A percentile compares a stretch with the other conserved stretches of the same genome.
These are phyloP conservation scores for Mantis religiosa DNA, from an alignment of 2,888 invertebrate genomes.

Conservation along the genomic window DNA sequence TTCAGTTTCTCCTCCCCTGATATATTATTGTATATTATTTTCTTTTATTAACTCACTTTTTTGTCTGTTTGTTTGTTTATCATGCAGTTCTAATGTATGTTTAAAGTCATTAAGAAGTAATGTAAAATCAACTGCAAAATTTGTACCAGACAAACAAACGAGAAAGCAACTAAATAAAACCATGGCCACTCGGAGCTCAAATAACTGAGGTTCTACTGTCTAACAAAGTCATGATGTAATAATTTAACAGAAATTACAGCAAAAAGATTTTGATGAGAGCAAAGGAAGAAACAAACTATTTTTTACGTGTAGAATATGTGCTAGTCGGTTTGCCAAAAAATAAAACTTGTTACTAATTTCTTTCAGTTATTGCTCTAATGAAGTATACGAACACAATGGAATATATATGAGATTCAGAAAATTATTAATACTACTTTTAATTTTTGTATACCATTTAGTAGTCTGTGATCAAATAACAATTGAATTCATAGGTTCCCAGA, in stretches of 20 bases:
- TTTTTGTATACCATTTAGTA: slow-evolving; percentile 24
- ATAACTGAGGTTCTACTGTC: too few species aligned
- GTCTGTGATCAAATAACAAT: slow-evolving; percentile 13
- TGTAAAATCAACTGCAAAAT: too few species aligned
- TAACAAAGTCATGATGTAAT: background rate
- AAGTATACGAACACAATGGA: slow-evolving; percentile 20
- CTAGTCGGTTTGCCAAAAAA: slow-evolving; percentile 23
- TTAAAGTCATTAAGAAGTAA: too few species aligned
- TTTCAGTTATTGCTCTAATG: background rate
- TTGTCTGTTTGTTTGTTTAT: too few species aligned
- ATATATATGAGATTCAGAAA: background rate
- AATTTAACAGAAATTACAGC: background rate
- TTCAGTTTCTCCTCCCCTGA: too few species aligned
- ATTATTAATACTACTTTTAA: background rate
- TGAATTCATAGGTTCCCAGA: background rate
- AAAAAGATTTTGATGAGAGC: background rate
- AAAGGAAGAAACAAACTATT: slow-evolving; percentile 11
- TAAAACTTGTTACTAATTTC: background rate
- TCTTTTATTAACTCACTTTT: too few species aligned
- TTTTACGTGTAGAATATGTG: slow-evolving; percentile 14
- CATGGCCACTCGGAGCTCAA: too few species aligned
- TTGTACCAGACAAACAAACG: too few species aligned
- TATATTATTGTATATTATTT: too few species aligned
- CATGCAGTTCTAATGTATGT: too few species aligned
- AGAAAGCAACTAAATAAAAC: too few species aligned